Evolutionary conservation across 2,888 invertebrate species (phyloP), one percentile per base, ranked within the genome.

Genomic region (Chorisops tibialis): DNA sequence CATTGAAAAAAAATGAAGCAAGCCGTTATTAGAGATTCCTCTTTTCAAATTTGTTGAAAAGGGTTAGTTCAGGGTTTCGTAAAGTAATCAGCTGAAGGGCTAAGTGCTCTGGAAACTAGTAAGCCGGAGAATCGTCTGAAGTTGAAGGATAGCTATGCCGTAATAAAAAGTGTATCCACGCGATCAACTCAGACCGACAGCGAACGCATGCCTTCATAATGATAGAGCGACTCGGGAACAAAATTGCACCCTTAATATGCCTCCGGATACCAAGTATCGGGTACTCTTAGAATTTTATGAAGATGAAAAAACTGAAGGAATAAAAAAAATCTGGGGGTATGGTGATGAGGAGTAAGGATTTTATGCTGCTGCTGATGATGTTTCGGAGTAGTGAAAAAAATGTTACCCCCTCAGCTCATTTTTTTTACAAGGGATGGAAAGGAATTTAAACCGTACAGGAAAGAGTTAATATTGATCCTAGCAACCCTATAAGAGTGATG

Each of bases 231-330:
- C 48, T 22, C 21, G 7, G 38, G n/a, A 24, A 48, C 45, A 45
- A 47, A 59, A 59, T 38, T 47, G n/a, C 14, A 59, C 59, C 48
- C 59, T 48, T 59, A 59, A 48, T 48, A 47, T 48, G 59, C 48
- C 59, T 59, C 48, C 3, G 48, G 48, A 38, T n/a, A 37, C n/a
- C 19, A 14, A 30, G 30, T 21, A 5, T 35, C 14, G 50, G 50
- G 30, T 24, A 16, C 9, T 14, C 4, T 21, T n/a, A n/a, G 47
- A 5, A 21, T 6, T 21, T 21, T 30, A 21, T 50, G 50, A 50
- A 30, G 30, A 9, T 35, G 50, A 50, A 35, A 22, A 21, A 48
- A 48, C 12, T 12, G 30, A 16, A 35, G 16, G 16, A 22, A 50
- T 30, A n/a, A 11, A 47, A 47, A 47, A 19, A 47, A 21, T 47